Evolutionary conservation across 2,888 invertebrate genomes (phyloP).

Genomic region (Sthenelais limicola): DNA sequence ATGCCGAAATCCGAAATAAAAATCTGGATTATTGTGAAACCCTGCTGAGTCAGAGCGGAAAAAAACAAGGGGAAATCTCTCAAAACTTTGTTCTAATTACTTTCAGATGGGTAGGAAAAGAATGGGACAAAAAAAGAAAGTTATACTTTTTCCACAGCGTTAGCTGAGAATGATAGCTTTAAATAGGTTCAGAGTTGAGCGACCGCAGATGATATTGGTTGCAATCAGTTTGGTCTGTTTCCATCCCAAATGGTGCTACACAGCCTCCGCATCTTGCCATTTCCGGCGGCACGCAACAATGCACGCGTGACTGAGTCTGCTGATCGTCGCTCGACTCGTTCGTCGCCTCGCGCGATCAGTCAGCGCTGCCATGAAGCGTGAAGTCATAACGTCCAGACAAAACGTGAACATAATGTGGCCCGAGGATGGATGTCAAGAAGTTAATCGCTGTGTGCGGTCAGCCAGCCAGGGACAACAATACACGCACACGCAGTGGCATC

Average conservation of each 20-base stretch:
- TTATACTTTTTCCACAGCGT: too few species aligned
- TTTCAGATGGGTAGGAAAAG: too few species aligned
- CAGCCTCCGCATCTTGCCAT: constrained; percentile 33
- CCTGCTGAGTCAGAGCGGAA: too few species aligned
- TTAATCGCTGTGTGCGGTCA: constrained; percentile 20
- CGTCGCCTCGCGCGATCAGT: constrained; percentile 30
- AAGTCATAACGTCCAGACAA: constrained; percentile 24
- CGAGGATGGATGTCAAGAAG: constrained; percentile 26
- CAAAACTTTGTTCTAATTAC: too few species aligned
- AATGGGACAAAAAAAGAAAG: too few species aligned
- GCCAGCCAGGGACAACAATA: neutral
- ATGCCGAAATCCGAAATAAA: too few species aligned
- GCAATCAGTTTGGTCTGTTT: constrained; percentile 14
- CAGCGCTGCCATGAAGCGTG: constrained; percentile 21
- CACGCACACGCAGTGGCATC: neutral
- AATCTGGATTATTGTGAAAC: too few species aligned
- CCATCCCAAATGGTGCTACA: constrained; percentile 30
- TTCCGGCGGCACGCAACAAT: constrained; percentile 34
- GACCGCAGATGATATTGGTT: constrained; percentile 15
- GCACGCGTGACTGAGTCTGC: constrained; percentile 20
- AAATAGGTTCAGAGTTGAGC: constrained; percentile 2
- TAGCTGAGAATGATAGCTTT: too few species aligned
- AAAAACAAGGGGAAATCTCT: too few species aligned
- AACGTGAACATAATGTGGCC: constrained; percentile 24
- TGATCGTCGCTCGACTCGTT: too few species aligned